Percentiles rank a stretch among this genome's conserved stretches.
phyloP scores from a whole-genome alignment of 1,140 invertebrate species.

The Zaprionus capensis region DNA sequence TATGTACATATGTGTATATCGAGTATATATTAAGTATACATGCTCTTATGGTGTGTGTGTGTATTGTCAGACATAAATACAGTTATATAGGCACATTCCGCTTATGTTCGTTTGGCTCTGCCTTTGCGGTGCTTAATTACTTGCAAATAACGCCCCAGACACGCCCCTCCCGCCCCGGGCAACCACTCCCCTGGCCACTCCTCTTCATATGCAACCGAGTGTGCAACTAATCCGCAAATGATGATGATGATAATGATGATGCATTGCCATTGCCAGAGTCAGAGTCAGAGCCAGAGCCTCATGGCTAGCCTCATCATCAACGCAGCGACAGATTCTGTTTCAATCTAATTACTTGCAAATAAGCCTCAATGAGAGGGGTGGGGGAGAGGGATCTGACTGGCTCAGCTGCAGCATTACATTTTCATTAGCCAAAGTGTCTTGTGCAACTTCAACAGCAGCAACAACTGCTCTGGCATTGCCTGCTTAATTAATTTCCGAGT shows the following conservation, averaged over 20 bases:
- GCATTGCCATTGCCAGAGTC: background rate
- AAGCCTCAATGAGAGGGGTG: constrained; percentile 33
- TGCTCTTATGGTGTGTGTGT: too few species aligned
- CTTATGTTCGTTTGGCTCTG: constrained; percentile 20
- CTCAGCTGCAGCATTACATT: constrained; percentile 61
- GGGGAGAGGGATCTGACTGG: background rate
- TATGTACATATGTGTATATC: constrained; percentile 30
- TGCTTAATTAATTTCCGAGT: constrained; percentile 77
- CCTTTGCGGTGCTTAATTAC: constrained; percentile 67
- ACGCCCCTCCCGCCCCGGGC: constrained; percentile 8
- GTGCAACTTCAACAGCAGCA: constrained; percentile 23
- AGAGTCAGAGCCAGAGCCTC: too few species aligned
- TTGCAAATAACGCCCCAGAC: constrained; percentile 31
- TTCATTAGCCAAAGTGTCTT: constrained; percentile 61
- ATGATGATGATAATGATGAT: constrained; percentile 36
- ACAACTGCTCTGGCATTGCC: constrained; percentile 13
- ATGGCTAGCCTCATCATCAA: background rate
- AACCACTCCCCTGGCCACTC: background rate
- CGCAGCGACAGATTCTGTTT: constrained; percentile 29
- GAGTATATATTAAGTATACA: background rate
- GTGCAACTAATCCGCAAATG: constrained; percentile 42
- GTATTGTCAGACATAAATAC: background rate
- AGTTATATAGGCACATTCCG: background rate
- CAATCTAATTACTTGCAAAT: constrained; percentile 61
- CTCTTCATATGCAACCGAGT: constrained; percentile 14